Evolutionary conservation across 92 coral and sea anemone species (phyloP).

Genomic region (Parazoanthus darwini): DNA sequence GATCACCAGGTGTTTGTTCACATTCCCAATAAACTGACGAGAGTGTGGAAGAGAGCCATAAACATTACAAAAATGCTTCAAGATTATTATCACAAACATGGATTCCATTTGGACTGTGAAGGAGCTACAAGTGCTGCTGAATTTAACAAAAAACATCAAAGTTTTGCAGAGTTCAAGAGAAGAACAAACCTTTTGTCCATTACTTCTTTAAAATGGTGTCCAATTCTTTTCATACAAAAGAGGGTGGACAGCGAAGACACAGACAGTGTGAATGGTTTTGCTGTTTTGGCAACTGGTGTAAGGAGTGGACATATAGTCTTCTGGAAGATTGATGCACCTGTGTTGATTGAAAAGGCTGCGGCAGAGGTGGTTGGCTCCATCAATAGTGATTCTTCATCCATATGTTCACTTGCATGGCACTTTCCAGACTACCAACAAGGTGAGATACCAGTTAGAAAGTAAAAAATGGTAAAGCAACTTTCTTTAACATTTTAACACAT

Average conservation of each 20-base stretch:
- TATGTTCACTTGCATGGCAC: constrained; percentile 50
- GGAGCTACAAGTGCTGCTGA: neutral
- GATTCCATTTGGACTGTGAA: constrained; percentile 7
- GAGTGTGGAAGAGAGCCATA: constrained; percentile 20
- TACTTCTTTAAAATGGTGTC: constrained; percentile 55
- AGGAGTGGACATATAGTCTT: constrained; percentile 68
- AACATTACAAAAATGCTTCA: constrained; percentile 17
- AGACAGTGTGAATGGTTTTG: constrained; percentile 33
- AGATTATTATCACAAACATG: constrained; percentile 22
- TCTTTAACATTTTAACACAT: too few relatives aligned
- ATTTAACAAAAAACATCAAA: neutral
- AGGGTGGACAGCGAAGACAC: neutral
- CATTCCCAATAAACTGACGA: neutral
- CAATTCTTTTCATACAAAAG: constrained; percentile 7
- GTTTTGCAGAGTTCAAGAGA: constrained; percentile 46
- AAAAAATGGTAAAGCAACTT: too few relatives aligned
- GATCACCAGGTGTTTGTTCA: constrained; percentile 33
- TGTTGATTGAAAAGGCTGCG: constrained; percentile 14
- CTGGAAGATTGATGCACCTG: constrained; percentile 63
- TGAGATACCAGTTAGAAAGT: neutral
- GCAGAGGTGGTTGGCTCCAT: constrained; percentile 21
- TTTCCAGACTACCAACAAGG: constrained; percentile 18
- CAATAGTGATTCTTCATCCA: constrained; percentile 11
- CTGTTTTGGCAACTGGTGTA: constrained; percentile 54
- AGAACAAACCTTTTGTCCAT: constrained; percentile 46